Percentiles rank a stretch among this genome's conserved stretches.
Conservation (phyloP, 2,113 vertebrate species). For the Psephotus haematonotus region DNA sequence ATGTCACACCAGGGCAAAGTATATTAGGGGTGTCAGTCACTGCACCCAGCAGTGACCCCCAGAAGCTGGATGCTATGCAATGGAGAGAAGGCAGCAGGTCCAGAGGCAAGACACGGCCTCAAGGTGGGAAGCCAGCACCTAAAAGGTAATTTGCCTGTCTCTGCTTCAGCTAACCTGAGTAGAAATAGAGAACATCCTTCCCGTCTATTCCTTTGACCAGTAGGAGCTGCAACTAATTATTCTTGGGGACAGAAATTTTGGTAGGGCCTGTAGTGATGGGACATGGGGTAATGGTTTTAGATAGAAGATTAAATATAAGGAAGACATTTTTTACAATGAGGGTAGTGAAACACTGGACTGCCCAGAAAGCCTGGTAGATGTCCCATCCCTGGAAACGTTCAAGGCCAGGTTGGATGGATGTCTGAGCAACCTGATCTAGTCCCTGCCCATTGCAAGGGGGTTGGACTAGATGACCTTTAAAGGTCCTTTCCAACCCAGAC, state of each 20-base stretch:
- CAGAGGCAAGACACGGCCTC: neutral
- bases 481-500: neutral
- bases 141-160: neutral
- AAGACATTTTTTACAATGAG: neutral
- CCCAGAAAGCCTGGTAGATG: neutral
- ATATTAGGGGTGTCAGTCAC: fast-evolving
- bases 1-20: neutral
- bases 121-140: neutral
- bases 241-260: neutral
- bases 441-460: neutral
- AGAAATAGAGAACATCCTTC: neutral
- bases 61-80: neutral
- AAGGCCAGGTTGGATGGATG: neutral
- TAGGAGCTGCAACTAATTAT: neutral
- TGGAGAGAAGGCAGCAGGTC: neutral
- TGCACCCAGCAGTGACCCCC: neutral
- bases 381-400: neutral
- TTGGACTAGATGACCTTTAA: neutral
- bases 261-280: neutral
- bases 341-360: neutral
- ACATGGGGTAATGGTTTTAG: neutral
- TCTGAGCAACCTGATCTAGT: neutral
- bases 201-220: neutral
- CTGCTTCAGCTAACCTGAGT: neutral
- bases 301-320: neutral